These are phyloP conservation scores for Catostomus latipinnis DNA, from an alignment of 2,797 vertebrate species.

Conservation along the genomic window DNA sequence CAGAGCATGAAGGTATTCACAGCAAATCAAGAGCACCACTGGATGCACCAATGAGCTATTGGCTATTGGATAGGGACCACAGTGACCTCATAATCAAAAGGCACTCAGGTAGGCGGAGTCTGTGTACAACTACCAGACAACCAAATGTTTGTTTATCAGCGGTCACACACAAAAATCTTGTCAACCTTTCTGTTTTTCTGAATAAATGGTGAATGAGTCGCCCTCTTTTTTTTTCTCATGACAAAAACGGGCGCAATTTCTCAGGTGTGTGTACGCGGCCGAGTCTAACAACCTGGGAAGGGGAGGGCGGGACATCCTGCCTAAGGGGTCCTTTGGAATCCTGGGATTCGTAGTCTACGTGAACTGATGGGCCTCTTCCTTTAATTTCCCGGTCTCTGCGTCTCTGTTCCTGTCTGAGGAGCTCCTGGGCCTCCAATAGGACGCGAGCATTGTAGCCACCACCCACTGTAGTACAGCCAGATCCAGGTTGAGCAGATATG, in stretches of 20 bases:
- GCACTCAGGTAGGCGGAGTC: conserved; percentile 38
- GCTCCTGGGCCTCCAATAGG: conserved; percentile 87
- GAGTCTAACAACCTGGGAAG: conserved; percentile 83
- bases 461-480: conserved; percentile 27
- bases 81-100: conserved; percentile 37
- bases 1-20: conserved; percentile 27
- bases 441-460: conserved; percentile 84
- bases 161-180: neutral
- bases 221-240: conserved; percentile 33
- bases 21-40: conserved; percentile 11
- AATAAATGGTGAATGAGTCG: neutral
- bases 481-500: neutral
- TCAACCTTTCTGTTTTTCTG: neutral
- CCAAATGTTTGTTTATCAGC: neutral
- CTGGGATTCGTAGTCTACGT: conserved; percentile 51
- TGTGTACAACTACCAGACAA: neutral
- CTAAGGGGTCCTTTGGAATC: conserved; percentile 81
- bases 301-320: conserved; percentile 86
- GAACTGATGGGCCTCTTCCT: conserved; percentile 25
- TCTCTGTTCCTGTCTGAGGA: conserved; percentile 86
- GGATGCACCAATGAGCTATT: conserved; percentile 13
- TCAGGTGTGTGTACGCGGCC: conserved; percentile 58
- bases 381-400: conserved; percentile 84
- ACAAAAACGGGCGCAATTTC: conserved; percentile 43
- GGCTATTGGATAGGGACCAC: neutral